Evolutionary conservation across 1,140 invertebrate species (phyloP).

Genomic region (Lordiphosa mommai): DNA sequence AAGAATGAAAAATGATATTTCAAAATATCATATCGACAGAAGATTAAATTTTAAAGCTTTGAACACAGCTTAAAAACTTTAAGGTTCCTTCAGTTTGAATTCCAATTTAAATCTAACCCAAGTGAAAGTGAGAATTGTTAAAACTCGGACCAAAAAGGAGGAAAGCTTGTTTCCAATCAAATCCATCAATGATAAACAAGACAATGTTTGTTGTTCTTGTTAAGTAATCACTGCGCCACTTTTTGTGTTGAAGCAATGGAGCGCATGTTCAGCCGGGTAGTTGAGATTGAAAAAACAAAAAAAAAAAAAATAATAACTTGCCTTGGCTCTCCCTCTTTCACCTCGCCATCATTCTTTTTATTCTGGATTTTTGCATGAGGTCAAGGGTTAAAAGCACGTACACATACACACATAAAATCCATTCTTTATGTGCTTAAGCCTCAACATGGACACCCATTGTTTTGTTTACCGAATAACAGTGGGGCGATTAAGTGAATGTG

Average conservation of each 20-base stretch:
- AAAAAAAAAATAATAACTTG: constrained; percentile 44
- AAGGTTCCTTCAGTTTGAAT: too few species aligned
- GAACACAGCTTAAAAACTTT: too few species aligned
- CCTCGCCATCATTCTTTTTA: neutral
- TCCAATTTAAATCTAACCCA: too few species aligned
- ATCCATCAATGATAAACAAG: neutral
- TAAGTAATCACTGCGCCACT: neutral
- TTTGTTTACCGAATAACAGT: constrained; percentile 19
- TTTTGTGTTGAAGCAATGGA: constrained; percentile 10
- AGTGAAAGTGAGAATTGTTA: too few species aligned
- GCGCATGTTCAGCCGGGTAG: neutral
- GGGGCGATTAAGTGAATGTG: constrained; percentile 20
- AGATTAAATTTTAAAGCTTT: too few species aligned
- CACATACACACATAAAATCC: constrained; percentile 15
- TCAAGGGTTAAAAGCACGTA: constrained; percentile 50
- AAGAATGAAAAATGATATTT: too few species aligned
- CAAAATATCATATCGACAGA: too few species aligned
- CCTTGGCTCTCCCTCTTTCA: constrained; percentile 2
- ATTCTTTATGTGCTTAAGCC: constrained; percentile 47
- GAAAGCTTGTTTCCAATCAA: neutral
- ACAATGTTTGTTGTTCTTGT: neutral
- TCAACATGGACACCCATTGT: constrained; percentile 44
- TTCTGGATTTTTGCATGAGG: constrained; percentile 39
- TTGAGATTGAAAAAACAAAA: constrained; percentile 18
- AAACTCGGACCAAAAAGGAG: too few species aligned